A percentile compares a stretch with the other conserved stretches of the same genome.
Conservation (phyloP, 2,797 vertebrate genomes). For the Salmo trutta region DNA sequence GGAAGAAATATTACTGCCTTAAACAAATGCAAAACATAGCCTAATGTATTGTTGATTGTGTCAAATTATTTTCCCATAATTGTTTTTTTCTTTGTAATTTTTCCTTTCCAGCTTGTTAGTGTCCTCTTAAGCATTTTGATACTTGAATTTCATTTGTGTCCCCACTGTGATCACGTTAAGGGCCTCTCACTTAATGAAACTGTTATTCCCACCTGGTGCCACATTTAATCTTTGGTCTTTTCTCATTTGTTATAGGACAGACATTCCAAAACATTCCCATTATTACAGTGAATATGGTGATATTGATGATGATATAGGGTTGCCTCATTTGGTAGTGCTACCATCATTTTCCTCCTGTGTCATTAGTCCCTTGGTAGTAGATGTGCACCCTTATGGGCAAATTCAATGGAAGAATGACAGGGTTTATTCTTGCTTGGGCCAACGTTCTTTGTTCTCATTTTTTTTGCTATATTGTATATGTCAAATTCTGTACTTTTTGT, state of each 20-base stretch:
- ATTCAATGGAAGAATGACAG: slow-evolving; percentile 69
- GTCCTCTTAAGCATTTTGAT: slow-evolving; percentile 75
- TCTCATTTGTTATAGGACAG: slow-evolving; percentile 65
- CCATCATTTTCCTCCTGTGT: slow-evolving; percentile 54
- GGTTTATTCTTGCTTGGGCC: slow-evolving; percentile 61
- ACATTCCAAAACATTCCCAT: slow-evolving; percentile 49
- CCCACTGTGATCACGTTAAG: slow-evolving; percentile 45
- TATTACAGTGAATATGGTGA: slow-evolving; percentile 46
- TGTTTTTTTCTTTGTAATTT: slow-evolving; percentile 72
- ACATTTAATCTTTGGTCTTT: slow-evolving; percentile 51
- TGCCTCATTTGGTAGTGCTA: slow-evolving; percentile 49
- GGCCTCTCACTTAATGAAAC: slow-evolving; percentile 57
- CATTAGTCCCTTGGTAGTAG: slow-evolving; percentile 60
- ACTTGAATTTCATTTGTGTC: slow-evolving; percentile 74
- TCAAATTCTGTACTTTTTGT: slow-evolving; percentile 57
- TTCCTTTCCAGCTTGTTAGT: slow-evolving; percentile 61
- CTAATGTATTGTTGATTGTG: slow-evolving; percentile 77
- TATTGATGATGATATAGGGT: slow-evolving; percentile 35
- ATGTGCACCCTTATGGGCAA: slow-evolving; percentile 73
- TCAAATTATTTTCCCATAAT: slow-evolving; percentile 58
- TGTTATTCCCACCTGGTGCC: slow-evolving; percentile 48
- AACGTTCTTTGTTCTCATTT: slow-evolving; percentile 55
- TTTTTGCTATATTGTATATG: slow-evolving; percentile 51
- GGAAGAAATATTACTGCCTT: slow-evolving; percentile 67
- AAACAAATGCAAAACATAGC: slow-evolving; percentile 73